Evolutionary conservation across 2,888 invertebrate species (phyloP).

Genomic region (Cerastis leucographa): DNA sequence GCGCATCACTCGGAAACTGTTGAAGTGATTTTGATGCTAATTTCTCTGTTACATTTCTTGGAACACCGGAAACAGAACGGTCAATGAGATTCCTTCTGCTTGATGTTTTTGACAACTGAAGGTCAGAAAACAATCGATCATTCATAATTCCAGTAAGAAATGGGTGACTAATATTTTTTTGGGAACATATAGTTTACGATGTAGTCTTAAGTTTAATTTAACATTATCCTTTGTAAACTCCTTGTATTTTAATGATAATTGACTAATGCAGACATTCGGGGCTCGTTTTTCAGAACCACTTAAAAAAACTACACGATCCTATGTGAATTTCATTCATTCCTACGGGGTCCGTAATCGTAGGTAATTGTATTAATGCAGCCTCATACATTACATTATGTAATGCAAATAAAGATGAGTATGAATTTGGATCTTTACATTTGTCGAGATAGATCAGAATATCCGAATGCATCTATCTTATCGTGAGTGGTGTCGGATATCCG

Average conservation of each 20-base stretch:
- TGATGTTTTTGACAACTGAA: conserved; percentile 6
- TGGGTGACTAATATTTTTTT: neutral
- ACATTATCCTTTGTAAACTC: neutral
- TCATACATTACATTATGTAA: neutral
- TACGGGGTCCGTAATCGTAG: too few species aligned
- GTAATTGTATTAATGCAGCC: too few species aligned
- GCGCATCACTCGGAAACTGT: conserved; percentile 26
- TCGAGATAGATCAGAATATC: conserved; percentile 10
- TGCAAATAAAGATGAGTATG: neutral
- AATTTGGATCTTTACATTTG: neutral
- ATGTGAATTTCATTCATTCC: neutral
- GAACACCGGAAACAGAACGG: conserved; percentile 33
- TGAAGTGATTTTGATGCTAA: conserved; percentile 28
- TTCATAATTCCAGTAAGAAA: neutral
- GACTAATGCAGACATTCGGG: neutral
- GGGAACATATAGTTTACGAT: neutral
- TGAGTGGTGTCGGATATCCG: conserved; percentile 24
- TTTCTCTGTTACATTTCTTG: conserved; percentile 32
- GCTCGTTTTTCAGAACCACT: neutral
- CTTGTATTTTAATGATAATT: neutral
- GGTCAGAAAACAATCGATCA: neutral
- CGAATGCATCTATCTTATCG: conserved; percentile 39
- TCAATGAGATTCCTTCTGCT: conserved; percentile 20
- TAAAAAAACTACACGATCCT: neutral
- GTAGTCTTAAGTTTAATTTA: neutral